A percentile compares a stretch with the other conserved stretches of the same genome.
These are phyloP conservation scores for Triplophysa rosa DNA, from an alignment of 2,113 vertebrate species.

Conservation along the genomic window DNA sequence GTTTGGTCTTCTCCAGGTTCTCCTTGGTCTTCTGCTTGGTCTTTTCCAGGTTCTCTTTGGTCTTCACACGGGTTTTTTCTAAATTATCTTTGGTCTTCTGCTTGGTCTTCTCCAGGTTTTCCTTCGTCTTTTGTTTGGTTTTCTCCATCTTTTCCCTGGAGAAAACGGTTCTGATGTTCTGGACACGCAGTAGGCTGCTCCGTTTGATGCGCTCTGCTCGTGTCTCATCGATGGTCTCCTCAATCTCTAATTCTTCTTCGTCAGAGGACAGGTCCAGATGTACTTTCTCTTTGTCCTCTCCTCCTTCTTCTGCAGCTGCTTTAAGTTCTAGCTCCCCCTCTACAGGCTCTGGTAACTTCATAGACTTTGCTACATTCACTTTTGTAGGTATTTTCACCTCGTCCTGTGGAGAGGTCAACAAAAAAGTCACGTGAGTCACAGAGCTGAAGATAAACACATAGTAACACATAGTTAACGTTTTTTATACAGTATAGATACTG, in stretches of 20 bases:
- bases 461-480: background rate
- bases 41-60: conserved; percentile 78
- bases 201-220: conserved; percentile 92
- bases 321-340: conserved; percentile 70
- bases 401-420: conserved; percentile 77
- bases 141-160: conserved; percentile 88
- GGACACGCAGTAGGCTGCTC: conserved; percentile 90
- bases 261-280: conserved; percentile 88
- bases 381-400: conserved; percentile 91
- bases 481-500: background rate
- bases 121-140: conserved; percentile 65
- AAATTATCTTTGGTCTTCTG: conserved; percentile 88
- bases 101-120: conserved; percentile 83
- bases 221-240: conserved; percentile 87
- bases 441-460: background rate
- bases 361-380: conserved; percentile 85
- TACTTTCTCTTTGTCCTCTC: conserved; percentile 75
- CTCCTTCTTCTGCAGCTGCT: conserved; percentile 58
- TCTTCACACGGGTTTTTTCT: conserved; percentile 84
- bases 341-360: conserved; percentile 80
- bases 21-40: conserved; percentile 86
- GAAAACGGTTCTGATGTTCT: conserved; percentile 94
- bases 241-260: conserved; percentile 89
- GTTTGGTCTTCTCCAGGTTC: conserved; percentile 88
- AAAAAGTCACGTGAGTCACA: conserved; percentile 5